A percentile compares a stretch with the other conserved stretches of the same genome.
These are phyloP conservation scores for Brachypodius melanocephalos DNA, from an alignment of 2,113 vertebrate genomes.

Conservation along the genomic window DNA sequence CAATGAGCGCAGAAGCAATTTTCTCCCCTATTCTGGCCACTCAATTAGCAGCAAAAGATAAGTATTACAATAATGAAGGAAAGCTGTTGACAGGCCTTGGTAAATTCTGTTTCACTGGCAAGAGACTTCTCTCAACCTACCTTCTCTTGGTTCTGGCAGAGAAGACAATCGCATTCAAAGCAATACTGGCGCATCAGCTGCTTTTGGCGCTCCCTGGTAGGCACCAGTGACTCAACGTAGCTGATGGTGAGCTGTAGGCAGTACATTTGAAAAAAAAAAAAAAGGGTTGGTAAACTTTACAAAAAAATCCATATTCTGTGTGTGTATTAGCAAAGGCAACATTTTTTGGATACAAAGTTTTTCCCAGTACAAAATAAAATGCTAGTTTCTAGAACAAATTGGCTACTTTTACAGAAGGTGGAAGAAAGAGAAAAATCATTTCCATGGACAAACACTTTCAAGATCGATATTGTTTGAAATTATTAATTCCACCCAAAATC, in stretches of 20 bases:
- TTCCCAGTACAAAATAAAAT: background rate
- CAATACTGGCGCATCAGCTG: constrained; percentile 81
- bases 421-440: background rate
- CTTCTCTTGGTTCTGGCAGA: constrained; percentile 78
- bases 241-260: constrained; percentile 81
- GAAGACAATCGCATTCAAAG: constrained; percentile 80
- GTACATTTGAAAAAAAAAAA: background rate
- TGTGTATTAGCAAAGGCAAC: background rate
- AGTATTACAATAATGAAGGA: background rate
- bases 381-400: background rate
- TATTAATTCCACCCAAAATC: background rate
- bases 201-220: constrained; percentile 73
- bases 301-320: background rate
- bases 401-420: background rate
- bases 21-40: background rate
- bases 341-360: background rate
- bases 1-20: background rate
- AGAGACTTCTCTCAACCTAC: constrained; percentile 48
- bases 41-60: background rate
- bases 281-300: background rate
- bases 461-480: background rate
- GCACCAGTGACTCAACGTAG: constrained; percentile 81
- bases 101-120: background rate
- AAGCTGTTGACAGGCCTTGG: background rate
- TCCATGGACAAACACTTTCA: background rate